Percentiles rank a stretch among this genome's conserved stretches.
These are phyloP conservation scores for Botia kubotai DNA, from an alignment of 2,797 vertebrate genomes.

Conservation along the genomic window DNA sequence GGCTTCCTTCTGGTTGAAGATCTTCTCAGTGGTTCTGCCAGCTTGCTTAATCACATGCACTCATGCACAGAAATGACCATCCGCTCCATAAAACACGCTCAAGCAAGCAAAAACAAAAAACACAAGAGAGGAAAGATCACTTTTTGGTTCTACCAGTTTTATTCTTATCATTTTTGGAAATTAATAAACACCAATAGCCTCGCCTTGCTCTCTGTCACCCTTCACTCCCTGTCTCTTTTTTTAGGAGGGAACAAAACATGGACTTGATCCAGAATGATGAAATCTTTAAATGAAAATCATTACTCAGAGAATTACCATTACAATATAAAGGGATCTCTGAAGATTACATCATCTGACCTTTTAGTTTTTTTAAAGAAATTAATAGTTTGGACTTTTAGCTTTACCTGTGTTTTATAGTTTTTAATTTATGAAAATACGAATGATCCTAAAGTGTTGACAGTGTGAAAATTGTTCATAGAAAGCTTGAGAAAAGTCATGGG, in stretches of 20 bases:
- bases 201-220: too few species aligned
- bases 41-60: slow-evolving; percentile 18
- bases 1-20: background rate
- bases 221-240: background rate
- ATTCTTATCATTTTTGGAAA: slow-evolving; percentile 45
- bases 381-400: background rate
- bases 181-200: background rate
- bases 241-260: slow-evolving; percentile 33
- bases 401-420: background rate
- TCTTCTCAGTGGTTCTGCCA: slow-evolving; percentile 4
- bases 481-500: background rate
- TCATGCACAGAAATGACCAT: slow-evolving; percentile 10
- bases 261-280: slow-evolving; percentile 39
- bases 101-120: slow-evolving; percentile 7
- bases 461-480: background rate
- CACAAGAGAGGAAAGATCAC: background rate
- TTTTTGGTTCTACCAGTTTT: slow-evolving; percentile 2
- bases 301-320: slow-evolving; percentile 2
- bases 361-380: background rate
- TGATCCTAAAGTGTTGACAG: background rate
- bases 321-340: slow-evolving; percentile 38
- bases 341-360: slow-evolving; percentile 10
- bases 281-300: slow-evolving; percentile 48
- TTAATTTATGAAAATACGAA: background rate
- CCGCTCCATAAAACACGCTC: slow-evolving; percentile 16